Evolutionary conservation across 2,113 vertebrate genomes (phyloP).

Genomic region (Heterochromis multidens): DNA sequence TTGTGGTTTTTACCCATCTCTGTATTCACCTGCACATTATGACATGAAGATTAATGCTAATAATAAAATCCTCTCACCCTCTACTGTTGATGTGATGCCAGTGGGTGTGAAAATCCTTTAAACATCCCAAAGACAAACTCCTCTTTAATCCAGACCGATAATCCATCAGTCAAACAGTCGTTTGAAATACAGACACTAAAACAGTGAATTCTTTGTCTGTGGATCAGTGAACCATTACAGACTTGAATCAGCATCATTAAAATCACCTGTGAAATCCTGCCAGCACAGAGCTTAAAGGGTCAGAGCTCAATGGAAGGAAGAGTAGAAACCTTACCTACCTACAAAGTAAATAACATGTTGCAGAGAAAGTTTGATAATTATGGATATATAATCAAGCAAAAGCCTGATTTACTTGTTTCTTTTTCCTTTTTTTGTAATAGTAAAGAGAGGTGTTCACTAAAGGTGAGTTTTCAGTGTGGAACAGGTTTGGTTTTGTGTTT

Average conservation of each 20-base stretch:
- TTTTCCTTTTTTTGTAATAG: too few relatives aligned
- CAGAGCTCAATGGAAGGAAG: background rate
- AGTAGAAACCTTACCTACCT: background rate
- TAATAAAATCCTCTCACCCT: too few relatives aligned
- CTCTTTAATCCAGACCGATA: background rate
- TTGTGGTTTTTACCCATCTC: background rate
- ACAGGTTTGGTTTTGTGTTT: too few relatives aligned
- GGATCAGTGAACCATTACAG: background rate
- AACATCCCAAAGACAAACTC: background rate
- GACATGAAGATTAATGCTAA: too few relatives aligned
- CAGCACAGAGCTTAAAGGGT: background rate
- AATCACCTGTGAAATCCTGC: background rate
- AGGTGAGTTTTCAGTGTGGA: too few relatives aligned
- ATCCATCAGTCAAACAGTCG: background rate
- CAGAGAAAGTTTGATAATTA: background rate
- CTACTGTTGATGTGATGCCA: too few relatives aligned
- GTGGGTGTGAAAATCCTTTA: background rate
- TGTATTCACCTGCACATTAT: background rate
- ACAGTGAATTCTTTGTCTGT: fast-evolving
- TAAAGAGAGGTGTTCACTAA: too few relatives aligned
- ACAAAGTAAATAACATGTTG: fast-evolving
- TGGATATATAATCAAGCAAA: background rate
- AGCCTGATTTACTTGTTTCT: too few relatives aligned
- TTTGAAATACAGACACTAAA: background rate
- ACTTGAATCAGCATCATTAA: background rate